phyloP scores from a whole-genome alignment of 2,888 invertebrate genomes.

The Deroplatys truncata region DNA sequence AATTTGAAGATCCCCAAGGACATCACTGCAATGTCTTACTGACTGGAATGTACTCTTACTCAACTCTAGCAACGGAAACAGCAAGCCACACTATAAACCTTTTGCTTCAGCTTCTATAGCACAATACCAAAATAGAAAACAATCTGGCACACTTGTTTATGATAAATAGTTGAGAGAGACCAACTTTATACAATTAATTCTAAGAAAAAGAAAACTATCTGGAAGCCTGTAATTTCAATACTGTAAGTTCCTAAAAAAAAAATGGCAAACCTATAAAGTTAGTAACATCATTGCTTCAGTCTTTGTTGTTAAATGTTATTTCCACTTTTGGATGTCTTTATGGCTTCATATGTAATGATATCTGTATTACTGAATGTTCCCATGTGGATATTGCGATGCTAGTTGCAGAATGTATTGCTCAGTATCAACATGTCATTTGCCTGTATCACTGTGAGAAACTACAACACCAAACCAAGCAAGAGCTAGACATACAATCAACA shows the following conservation, averaged over 20 bases:
- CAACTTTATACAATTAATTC: not conserved
- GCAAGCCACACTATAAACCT: not conserved
- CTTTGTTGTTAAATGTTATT: too few species aligned
- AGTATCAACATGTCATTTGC: too few species aligned
- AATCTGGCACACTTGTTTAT: not conserved
- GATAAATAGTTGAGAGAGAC: not conserved
- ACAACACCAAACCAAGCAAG: too few species aligned
- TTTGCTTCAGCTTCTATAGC: not conserved
- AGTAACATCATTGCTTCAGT: too few species aligned
- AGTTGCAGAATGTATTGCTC: too few species aligned
- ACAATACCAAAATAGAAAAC: not conserved
- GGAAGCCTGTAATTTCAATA: not conserved
- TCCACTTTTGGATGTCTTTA: too few species aligned
- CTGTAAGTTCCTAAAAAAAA: not conserved
- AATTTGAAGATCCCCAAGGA: not conserved
- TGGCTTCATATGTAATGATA: too few species aligned
- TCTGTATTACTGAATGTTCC: too few species aligned
- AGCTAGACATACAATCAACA: too few species aligned
- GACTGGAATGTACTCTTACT: not conserved
- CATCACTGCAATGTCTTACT: not conserved
- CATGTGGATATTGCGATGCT: too few species aligned
- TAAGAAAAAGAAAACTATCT: not conserved
- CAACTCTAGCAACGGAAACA: not conserved
- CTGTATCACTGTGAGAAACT: too few species aligned
- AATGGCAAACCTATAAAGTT: not conserved